Percentiles rank a stretch among this genome's conserved stretches.
These are phyloP conservation scores for Labeo rohita DNA, from an alignment of 2,113 vertebrate genomes.

Conservation along the genomic window DNA sequence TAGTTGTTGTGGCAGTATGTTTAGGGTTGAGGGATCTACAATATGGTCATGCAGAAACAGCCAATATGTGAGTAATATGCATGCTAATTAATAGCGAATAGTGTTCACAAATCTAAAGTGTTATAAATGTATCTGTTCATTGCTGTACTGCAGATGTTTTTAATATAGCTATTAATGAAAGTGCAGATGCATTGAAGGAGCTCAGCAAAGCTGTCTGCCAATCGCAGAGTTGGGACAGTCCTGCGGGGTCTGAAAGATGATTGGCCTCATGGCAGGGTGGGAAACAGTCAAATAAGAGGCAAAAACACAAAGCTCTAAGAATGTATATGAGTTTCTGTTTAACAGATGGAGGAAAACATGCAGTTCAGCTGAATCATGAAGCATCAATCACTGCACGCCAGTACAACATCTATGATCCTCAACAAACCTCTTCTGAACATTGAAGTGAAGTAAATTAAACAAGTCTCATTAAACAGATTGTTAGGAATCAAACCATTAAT, in stretches of 20 bases:
- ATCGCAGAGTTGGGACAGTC: slow-evolving; percentile 39
- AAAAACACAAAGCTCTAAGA: not conserved
- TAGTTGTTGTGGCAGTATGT: too few species aligned
- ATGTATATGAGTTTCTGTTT: not conserved
- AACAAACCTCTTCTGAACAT: not conserved
- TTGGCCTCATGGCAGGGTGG: slow-evolving; percentile 18
- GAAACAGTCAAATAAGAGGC: not conserved
- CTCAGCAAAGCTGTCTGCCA: slow-evolving; percentile 50
- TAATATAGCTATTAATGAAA: not conserved
- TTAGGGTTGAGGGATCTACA: too few species aligned
- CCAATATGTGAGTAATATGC: too few species aligned
- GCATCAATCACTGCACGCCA: not conserved
- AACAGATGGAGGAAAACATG: not conserved
- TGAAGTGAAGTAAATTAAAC: not conserved
- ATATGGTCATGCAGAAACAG: too few species aligned
- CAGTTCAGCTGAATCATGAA: not conserved
- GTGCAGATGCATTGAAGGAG: not conserved
- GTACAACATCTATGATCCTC: not conserved
- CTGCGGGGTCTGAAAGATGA: slow-evolving; percentile 26
- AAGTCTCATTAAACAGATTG: not conserved
- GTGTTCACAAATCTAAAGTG: too few species aligned
- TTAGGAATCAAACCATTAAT: not conserved
- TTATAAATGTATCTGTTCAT: not conserved
- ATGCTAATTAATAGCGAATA: too few species aligned
- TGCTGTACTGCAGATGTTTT: not conserved